Evolutionary conservation across 2,888 invertebrate genomes (phyloP).

Genomic region (Agriopis aurantiaria): DNA sequence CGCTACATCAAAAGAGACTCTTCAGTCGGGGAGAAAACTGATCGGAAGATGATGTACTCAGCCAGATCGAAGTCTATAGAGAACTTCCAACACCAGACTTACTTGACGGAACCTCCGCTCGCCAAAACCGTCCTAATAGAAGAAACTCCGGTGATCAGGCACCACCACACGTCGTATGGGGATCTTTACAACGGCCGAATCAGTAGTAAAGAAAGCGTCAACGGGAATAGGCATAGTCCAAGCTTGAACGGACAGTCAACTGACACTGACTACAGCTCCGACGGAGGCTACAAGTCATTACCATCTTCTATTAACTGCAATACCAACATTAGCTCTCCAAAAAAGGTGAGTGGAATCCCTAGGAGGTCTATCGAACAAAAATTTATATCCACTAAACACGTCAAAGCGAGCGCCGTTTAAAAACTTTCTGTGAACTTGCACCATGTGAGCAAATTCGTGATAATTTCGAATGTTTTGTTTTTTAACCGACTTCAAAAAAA

Average conservation of each 20-base stretch:
- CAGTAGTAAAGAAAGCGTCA: conserved; percentile 78
- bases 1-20: conserved; percentile 76
- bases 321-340: conserved; percentile 64
- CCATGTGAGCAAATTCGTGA: conserved; percentile 43
- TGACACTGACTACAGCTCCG: conserved; percentile 83
- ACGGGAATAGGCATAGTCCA: conserved; percentile 76
- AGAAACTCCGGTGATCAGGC: conserved; percentile 71
- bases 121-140: conserved; percentile 68
- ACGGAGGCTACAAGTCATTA: conserved; percentile 83
- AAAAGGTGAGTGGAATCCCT: conserved; percentile 82
- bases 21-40: conserved; percentile 72
- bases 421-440: conserved; percentile 36
- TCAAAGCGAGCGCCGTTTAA: conserved; percentile 75
- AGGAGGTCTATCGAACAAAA: conserved; percentile 80
- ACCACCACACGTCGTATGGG: conserved; percentile 78
- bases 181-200: conserved; percentile 79
- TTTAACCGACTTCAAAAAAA: background rate
- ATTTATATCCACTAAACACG: conserved; percentile 76
- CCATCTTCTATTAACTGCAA: conserved; percentile 81
- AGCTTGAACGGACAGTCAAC: conserved; percentile 79
- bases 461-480: conserved; percentile 49
- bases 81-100: conserved; percentile 74
- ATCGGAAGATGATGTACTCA: conserved; percentile 67
- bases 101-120: conserved; percentile 62
- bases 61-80: conserved; percentile 82